These are phyloP conservation scores for Acanthosepion pharaonis DNA, from an alignment of 2,888 invertebrate species.

Conservation along the genomic window DNA sequence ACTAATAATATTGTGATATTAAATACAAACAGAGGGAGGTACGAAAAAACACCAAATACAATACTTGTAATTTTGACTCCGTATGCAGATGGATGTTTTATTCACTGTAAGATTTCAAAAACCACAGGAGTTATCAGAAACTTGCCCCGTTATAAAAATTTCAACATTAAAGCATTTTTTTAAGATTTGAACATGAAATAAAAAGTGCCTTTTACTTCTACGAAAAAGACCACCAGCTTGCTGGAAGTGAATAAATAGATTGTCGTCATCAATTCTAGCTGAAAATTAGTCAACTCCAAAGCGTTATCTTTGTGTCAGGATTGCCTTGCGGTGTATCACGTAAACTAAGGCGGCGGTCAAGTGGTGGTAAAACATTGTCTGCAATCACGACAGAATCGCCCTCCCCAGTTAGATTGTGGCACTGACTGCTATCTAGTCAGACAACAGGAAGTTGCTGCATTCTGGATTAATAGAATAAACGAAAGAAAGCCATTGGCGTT, in stretches of 20 bases:
- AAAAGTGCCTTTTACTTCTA: no score
- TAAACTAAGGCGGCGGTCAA: background rate
- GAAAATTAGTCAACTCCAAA: background rate
- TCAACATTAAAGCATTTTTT: no score
- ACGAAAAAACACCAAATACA: no score
- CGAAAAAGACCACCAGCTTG: background rate
- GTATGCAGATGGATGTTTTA: no score
- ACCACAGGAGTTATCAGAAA: no score
- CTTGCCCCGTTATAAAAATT: no score
- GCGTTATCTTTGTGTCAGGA: background rate
- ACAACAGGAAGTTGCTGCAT: background rate
- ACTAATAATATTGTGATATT: no score
- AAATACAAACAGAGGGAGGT: no score
- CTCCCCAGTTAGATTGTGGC: background rate
- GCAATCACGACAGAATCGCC: background rate
- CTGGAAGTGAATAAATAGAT: background rate
- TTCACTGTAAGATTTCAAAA: no score
- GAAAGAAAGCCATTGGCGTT: constrained; percentile 6
- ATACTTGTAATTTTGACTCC: no score
- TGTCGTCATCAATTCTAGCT: background rate
- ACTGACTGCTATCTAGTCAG: background rate
- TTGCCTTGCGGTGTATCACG: background rate
- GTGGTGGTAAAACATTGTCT: background rate
- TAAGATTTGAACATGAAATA: no score
- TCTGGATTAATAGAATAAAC: background rate